These are phyloP conservation scores for Aspidapion aeneum DNA, from an alignment of 2,888 invertebrate species.

Conservation along the genomic window DNA sequence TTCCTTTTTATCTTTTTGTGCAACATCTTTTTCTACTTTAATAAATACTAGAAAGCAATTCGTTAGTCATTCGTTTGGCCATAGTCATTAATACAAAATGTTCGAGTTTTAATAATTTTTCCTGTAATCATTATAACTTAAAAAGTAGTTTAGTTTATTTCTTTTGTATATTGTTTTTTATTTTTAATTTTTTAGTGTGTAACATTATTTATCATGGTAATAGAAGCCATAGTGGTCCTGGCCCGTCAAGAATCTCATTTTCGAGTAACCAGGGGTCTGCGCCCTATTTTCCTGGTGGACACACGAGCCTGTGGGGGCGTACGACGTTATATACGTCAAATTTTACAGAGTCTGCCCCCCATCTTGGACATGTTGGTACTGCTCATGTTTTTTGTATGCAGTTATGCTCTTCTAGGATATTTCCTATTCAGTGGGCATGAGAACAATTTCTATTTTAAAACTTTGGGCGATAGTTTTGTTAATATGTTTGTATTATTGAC, in stretches of 20 bases:
- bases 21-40: no score
- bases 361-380: slow-evolving; percentile 85
- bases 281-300: slow-evolving; percentile 87
- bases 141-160: no score
- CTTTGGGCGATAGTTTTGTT: slow-evolving; percentile 79
- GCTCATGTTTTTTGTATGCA: slow-evolving; percentile 78
- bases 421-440: slow-evolving; percentile 74
- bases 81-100: no score
- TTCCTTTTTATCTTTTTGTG: no score
- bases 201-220: slow-evolving; percentile 74
- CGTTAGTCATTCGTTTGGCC: no score
- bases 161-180: no score
- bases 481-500: slow-evolving; percentile 88
- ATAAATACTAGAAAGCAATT: no score
- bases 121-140: no score
- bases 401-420: slow-evolving; percentile 78
- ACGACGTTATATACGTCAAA: slow-evolving; percentile 69
- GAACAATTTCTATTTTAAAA: slow-evolving; percentile 72
- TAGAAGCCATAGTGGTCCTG: slow-evolving; percentile 77
- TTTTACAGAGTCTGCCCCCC: slow-evolving; percentile 80
- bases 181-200: slow-evolving; percentile 61
- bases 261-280: slow-evolving; percentile 78
- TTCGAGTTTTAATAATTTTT: no score
- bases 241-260: slow-evolving; percentile 81
- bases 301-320: slow-evolving; percentile 82